These are phyloP conservation scores for Pimephales promelas DNA, from an alignment of 2,113 vertebrate species.

Conservation along the genomic window DNA sequence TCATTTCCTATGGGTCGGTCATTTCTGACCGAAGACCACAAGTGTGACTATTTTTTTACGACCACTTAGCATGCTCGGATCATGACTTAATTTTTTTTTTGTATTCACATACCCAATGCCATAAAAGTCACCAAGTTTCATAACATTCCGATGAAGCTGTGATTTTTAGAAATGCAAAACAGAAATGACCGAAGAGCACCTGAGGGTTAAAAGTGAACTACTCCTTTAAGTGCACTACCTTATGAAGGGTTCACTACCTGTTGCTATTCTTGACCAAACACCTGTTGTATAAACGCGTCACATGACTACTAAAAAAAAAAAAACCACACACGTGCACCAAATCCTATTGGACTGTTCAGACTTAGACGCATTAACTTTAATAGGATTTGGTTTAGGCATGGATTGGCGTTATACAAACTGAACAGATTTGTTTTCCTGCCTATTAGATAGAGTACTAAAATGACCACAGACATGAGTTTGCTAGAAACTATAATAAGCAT, in stretches of 20 bases:
- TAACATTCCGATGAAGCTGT: too few relatives aligned
- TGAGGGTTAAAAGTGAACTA: too few relatives aligned
- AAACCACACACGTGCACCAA: background rate
- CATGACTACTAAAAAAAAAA: background rate
- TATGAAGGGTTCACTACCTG: background rate
- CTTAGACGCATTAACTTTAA: slow-evolving; percentile 2
- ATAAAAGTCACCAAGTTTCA: too few relatives aligned
- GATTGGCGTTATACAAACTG: background rate
- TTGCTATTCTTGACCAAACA: background rate
- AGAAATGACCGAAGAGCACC: too few relatives aligned
- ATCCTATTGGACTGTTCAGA: slow-evolving; percentile 19
- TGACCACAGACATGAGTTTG: background rate
- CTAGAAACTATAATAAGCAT: background rate
- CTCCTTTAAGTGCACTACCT: background rate
- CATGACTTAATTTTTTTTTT: too few relatives aligned
- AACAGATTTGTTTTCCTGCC: background rate
- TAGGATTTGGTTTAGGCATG: slow-evolving; percentile 14
- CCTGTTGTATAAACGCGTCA: background rate
- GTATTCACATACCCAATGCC: too few relatives aligned
- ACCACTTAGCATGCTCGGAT: too few relatives aligned
- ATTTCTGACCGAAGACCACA: too few relatives aligned
- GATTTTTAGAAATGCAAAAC: too few relatives aligned
- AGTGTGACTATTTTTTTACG: too few relatives aligned
- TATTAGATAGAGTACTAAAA: background rate
- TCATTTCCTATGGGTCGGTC: too few relatives aligned